Percentiles rank a stretch among this genome's conserved stretches.
These are phyloP conservation scores for Eucidaris tribuloides DNA, from an alignment of 35 echinoderm and acorn worm genomes.

Conservation along the genomic window DNA sequence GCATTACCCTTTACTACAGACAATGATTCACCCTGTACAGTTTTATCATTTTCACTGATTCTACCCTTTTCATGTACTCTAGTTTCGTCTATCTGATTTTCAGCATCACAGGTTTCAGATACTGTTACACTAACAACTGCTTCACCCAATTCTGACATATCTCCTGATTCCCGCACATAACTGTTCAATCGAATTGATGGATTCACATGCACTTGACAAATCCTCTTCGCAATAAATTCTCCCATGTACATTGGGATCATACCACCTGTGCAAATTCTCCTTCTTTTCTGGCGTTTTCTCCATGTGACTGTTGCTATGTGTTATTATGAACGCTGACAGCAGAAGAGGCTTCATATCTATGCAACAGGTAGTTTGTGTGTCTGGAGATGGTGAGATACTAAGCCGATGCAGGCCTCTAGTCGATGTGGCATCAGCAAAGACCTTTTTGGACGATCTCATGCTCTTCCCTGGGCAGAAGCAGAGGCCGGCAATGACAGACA, in stretches of 20 bases:
- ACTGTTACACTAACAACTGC: not conserved
- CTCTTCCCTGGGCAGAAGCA: constrained; percentile 7
- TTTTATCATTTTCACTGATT: not conserved
- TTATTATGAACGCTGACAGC: too few species aligned
- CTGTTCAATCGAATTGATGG: not conserved
- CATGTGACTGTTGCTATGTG: too few species aligned
- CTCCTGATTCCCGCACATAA: not conserved
- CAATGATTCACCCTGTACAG: not conserved
- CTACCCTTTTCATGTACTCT: not conserved
- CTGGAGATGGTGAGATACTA: too few species aligned
- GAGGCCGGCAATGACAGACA: not conserved
- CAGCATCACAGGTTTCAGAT: not conserved
- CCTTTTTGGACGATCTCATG: constrained; percentile 4
- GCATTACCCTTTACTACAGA: not conserved
- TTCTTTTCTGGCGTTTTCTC: too few species aligned
- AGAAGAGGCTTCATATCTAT: too few species aligned
- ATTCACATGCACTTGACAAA: not conserved
- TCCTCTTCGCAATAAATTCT: not conserved
- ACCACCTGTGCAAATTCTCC: not conserved
- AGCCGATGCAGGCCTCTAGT: too few species aligned
- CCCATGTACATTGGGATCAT: not conserved
- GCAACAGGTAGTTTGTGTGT: too few species aligned
- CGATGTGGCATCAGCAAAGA: constrained; percentile 21
- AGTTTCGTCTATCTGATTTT: not conserved
- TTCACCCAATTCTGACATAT: not conserved